Evolutionary conservation across 2,797 vertebrate genomes (phyloP).

Genomic region (Enteromius paludinosus): DNA sequence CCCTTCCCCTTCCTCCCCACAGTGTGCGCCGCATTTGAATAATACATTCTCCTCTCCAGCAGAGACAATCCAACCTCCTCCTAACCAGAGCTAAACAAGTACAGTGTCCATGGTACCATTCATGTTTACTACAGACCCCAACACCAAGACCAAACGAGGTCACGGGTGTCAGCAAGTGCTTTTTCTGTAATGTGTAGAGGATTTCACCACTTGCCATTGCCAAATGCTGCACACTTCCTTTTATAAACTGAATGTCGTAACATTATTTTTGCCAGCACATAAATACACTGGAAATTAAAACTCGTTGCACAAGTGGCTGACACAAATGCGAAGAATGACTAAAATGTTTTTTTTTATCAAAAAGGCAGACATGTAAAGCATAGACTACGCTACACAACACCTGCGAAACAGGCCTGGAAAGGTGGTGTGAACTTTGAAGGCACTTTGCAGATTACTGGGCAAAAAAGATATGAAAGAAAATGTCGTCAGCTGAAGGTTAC

Average conservation of each 20-base stretch:
- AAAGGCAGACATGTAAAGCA: neutral
- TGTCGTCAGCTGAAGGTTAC: too few species aligned
- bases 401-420: neutral
- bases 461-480: too few species aligned
- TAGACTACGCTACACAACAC: neutral
- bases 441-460: neutral
- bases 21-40: constrained; percentile 72
- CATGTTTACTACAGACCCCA: constrained; percentile 55
- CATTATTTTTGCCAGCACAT: neutral
- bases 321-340: neutral
- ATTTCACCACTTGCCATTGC: neutral
- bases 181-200: neutral
- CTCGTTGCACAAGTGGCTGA: neutral
- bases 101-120: constrained; percentile 51
- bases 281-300: neutral
- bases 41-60: constrained; percentile 71
- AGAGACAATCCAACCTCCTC: constrained; percentile 58
- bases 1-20: constrained; percentile 63
- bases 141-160: constrained; percentile 54
- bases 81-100: constrained; percentile 60
- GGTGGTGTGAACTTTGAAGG: neutral
- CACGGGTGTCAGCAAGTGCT: neutral
- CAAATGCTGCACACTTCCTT: neutral
- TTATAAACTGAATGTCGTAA: neutral
- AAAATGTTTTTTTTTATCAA: neutral